Percentiles rank a stretch among this genome's conserved stretches.
Conservation (phyloP, 1,140 invertebrate species). For the Drosophila sechellia region DNA sequence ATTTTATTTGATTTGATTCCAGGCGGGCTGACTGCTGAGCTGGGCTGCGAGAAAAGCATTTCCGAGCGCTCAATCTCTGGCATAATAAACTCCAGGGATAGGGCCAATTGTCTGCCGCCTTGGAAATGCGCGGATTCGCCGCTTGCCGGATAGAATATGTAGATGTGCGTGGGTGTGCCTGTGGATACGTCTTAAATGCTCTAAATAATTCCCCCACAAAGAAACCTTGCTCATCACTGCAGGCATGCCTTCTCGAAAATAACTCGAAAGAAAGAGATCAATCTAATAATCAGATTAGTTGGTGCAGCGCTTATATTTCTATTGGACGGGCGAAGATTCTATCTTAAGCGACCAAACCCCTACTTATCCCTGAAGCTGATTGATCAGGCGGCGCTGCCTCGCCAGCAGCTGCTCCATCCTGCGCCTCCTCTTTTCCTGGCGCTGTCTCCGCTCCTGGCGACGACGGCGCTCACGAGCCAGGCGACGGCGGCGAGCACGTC, state of each 20-base stretch:
- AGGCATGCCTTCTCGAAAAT: not conserved
- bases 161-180: conserved; percentile 18
- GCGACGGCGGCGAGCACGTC: conserved; percentile 18
- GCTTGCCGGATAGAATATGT: conserved; percentile 37
- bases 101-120: conserved; percentile 64
- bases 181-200: conserved; percentile 12
- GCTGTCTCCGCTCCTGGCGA: conserved; percentile 15
- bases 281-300: not conserved
- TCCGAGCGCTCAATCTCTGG: conserved; percentile 67
- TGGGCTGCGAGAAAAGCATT: conserved; percentile 71
- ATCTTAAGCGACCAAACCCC: too few species aligned
- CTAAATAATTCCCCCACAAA: conserved; percentile 1
- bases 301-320: conserved; percentile 1
- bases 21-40: conserved; percentile 40
- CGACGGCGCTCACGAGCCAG: conserved; percentile 33
- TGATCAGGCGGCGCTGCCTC: conserved; percentile 24
- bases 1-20: conserved; percentile 80
- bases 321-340: not conserved
- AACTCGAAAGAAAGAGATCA: not conserved
- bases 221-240: not conserved
- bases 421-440: conserved; percentile 15
- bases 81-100: conserved; percentile 74
- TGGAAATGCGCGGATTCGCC: conserved; percentile 29
- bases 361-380: conserved; percentile 5
- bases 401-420: conserved; percentile 13